These are phyloP conservation scores for Bubalus kerabau DNA, from an alignment of 2,113 vertebrate genomes.

Conservation along the genomic window DNA sequence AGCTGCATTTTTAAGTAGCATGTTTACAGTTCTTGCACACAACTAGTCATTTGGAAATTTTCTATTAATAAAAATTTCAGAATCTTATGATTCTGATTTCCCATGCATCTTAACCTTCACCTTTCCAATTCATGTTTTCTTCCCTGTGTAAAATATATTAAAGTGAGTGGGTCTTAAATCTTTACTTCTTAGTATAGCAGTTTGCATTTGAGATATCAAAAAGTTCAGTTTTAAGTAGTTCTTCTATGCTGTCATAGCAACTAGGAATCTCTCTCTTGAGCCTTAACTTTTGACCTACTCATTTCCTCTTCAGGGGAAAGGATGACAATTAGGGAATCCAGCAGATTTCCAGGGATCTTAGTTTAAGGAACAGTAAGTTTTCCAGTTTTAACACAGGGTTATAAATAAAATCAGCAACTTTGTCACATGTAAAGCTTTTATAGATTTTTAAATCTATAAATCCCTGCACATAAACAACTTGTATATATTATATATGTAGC, in stretches of 20 bases:
- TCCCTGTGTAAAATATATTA: background rate
- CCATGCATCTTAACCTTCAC: background rate
- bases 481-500: background rate
- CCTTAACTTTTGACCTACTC: background rate
- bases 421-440: background rate
- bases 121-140: background rate
- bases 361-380: background rate
- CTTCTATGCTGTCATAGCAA: background rate
- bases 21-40: background rate
- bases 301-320: background rate
- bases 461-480: background rate
- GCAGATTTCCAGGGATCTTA: background rate
- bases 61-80: background rate
- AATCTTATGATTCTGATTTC: background rate
- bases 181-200: background rate
- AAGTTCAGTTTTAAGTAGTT: background rate
- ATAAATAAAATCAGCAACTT: background rate
- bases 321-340: background rate
- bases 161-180: background rate
- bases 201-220: background rate
- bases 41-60: background rate
- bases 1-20: background rate
- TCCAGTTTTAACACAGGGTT: background rate
- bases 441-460: background rate
- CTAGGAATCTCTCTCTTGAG: background rate